Evolutionary conservation across 2,113 vertebrate genomes (phyloP), one percentile per base, ranked within the genome.

Genomic region (Jacana jacana): DNA sequence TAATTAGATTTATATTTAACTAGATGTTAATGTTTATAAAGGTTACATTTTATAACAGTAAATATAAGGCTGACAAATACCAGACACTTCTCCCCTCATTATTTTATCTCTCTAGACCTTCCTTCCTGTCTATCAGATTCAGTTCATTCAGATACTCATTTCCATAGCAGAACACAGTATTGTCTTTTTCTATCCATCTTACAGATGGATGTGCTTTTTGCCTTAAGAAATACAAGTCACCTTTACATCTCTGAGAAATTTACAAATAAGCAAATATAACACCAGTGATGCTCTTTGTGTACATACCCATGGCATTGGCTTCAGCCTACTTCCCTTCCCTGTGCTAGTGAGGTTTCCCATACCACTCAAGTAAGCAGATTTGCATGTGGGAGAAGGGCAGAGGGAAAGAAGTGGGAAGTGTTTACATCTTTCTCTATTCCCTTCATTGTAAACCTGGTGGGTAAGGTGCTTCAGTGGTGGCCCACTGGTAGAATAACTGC

Each of bases 1-100:
- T 63, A 94, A 90, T 94, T 94, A 94, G 63, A 86, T 84, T 86
- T 94, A 79, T 83, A 61, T 86, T 96, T 96, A 95, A 89, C 72
- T 96, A 90, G 7, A 49, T 71, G 11, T 25, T 81, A 96, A 95
- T 92, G 28, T 73, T 85, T 61, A 42, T n/a, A 95, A 91, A 96
- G 11, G 40, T 92, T 91, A 90, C 55, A 92, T 95, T 96, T 97
- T 77, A 55, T 33, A 83, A 44, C 31, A 91, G 71, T 81, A 95
- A 92, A 54, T 61, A 61, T 19, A 89, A 88, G 19, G 13, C 68
- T 75, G 40, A 80, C 31, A 81, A 82, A 77, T 40, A 90, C 63
- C 70, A 77, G 37, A 30, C 9, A 87, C 37, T 89, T 57, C 64
- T 64, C 19, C 1, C 24, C 57, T 92, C 69, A 48, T 93, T 71